Percentiles rank a stretch among this genome's conserved stretches.
phyloP scores from a whole-genome alignment of 2,113 vertebrate species.

The human (Homo sapiens) region DNA sequence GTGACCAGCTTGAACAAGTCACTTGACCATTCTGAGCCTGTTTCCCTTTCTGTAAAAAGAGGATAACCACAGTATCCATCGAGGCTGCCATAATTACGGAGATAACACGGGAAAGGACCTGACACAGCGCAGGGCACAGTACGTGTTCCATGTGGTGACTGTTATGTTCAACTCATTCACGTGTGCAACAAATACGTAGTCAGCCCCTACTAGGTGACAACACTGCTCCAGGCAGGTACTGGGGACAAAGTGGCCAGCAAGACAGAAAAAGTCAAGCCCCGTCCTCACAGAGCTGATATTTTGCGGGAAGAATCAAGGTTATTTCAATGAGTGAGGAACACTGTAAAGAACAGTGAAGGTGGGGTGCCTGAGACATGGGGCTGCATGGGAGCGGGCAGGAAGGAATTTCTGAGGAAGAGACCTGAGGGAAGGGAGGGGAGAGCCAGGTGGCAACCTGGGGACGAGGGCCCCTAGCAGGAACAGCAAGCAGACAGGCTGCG shows the following conservation, averaged over 20 bases:
- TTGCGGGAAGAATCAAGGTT: background rate
- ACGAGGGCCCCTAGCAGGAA: background rate
- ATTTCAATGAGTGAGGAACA: background rate
- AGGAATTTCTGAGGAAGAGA: background rate
- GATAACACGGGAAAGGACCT: background rate
- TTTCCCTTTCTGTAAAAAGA: background rate
- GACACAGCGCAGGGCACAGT: background rate
- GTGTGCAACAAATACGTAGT: background rate
- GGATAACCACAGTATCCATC: background rate
- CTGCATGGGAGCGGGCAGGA: fast-evolving
- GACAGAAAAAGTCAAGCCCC: background rate
- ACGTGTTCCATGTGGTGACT: fast-evolving
- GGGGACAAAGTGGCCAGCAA: fast-evolving
- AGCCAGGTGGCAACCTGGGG: too few species aligned
- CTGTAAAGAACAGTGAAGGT: background rate
- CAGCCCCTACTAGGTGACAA: background rate
- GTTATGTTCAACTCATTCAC: background rate
- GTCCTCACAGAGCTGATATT: background rate
- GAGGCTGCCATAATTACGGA: background rate
- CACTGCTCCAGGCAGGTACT: too few species aligned
- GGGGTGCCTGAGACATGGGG: background rate
- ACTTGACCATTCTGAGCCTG: background rate
- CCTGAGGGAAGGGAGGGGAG: background rate
- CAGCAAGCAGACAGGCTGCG: background rate
- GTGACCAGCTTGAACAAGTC: background rate